Base-by-base conservation (phyloP, 2,888 invertebrate genomes). In the Liodrosophila aerea region DNA sequence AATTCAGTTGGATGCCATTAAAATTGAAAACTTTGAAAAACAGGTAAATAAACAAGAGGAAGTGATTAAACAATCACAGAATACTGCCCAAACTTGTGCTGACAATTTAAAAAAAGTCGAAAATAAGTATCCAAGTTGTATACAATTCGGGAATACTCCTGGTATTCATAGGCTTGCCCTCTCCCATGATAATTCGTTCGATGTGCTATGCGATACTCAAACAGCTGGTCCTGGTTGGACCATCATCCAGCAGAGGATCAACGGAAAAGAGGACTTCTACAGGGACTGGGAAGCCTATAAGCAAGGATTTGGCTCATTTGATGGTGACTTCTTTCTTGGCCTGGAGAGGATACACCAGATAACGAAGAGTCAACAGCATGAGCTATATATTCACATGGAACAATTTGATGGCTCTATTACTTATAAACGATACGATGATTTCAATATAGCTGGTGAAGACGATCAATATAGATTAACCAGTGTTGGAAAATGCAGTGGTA, bases 151-250 rank as follows among this genome's bases (percentile, higher is more conserved):
- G 3, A 0, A 27, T 4, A 8, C 27, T 8, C 27, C 40, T 7
- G 40, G 40, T 2, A 8, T 41, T 8, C 12, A 41, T 41, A 18
- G 27, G 12, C 12, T 27, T 2, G 22, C 40, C 11, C 8, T 27
- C 7, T 9, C 40, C 22, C 3, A 3, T 12, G 1, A n/a, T 9
- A 12, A 41, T 8, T 11, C 40, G 0, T 41, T 41, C 27, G 27
- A 41, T 9, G 40, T 41, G 1, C 27, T 41, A 9, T 18, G 39
- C 7, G 18, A 31, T 7, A 31, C 11, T 12, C 7, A 7, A 0
- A 31, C n/a, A 1, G 8, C 39, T 4, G 30, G 12, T 8, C 16
- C 39, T 8, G 51, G 51, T 7, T 51, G 51, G 51, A 51, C n/a
- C 1, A 22, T 43, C 3, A 16, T 51, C 2, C 34, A 43, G 8